These are phyloP conservation scores for Anguilla megastoma DNA, from an alignment of 2,797 vertebrate species.

Conservation along the genomic window DNA sequence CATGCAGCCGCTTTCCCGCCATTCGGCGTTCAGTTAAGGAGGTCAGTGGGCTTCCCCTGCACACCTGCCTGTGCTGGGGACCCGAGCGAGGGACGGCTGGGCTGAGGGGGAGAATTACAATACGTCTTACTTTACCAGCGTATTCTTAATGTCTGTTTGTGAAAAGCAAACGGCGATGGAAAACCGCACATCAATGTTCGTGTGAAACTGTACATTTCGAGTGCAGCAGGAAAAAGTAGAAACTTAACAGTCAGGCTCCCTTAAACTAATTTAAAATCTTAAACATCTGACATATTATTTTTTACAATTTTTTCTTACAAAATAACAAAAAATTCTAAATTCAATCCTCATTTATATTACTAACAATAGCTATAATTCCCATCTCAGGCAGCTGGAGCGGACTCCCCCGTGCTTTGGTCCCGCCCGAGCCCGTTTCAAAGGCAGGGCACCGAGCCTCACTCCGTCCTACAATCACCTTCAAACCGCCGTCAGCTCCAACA, in stretches of 20 bases:
- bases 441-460: conserved; percentile 30
- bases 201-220: neutral
- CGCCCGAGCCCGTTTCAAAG: neutral
- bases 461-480: conserved; percentile 40
- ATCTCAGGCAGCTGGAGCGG: conserved; percentile 44
- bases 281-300: neutral
- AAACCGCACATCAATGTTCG: neutral
- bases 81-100: neutral
- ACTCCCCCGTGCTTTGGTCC: conserved; percentile 36
- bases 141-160: neutral
- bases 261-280: neutral
- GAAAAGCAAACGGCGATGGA: neutral
- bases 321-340: neutral
- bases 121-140: neutral
- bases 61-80: neutral
- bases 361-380: neutral
- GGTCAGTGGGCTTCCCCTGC: neutral
- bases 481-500: conserved; percentile 46
- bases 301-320: neutral
- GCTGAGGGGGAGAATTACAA: neutral
- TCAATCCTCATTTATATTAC: neutral
- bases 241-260: neutral
- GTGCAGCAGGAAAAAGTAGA: neutral
- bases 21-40: neutral
- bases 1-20: neutral